Percentiles rank a stretch among this genome's conserved stretches.
These are phyloP conservation scores for Austrofundulus limnaeus DNA, from an alignment of 2,113 vertebrate genomes.

Conservation along the genomic window DNA sequence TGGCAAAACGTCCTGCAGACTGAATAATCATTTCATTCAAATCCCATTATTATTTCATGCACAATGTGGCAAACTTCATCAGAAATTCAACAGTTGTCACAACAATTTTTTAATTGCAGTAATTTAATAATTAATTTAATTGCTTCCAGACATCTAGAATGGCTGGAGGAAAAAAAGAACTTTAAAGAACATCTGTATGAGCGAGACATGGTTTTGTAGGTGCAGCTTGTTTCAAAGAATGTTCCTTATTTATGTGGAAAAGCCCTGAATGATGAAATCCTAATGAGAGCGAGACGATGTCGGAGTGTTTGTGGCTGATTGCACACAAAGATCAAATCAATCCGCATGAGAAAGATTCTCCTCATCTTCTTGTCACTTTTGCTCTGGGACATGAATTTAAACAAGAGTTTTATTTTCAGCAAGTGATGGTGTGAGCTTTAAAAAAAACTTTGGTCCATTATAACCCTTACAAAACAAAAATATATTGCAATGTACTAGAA, in stretches of 20 bases:
- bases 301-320: slow-evolving; percentile 20
- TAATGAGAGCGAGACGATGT: slow-evolving; percentile 35
- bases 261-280: slow-evolving; percentile 55
- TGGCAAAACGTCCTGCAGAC: slow-evolving; percentile 13
- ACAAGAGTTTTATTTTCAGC: not conserved
- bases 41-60: slow-evolving; percentile 62
- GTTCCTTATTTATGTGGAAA: slow-evolving; percentile 53
- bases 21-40: slow-evolving; percentile 52
- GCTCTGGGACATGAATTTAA: not conserved
- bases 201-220: not conserved
- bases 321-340: not conserved
- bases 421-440: not conserved
- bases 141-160: slow-evolving; percentile 28
- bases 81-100: slow-evolving; percentile 52
- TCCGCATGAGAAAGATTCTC: not conserved
- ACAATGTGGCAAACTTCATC: slow-evolving; percentile 31
- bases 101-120: slow-evolving; percentile 16
- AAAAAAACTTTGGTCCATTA: too few species aligned
- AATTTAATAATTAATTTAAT: slow-evolving; percentile 14
- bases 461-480: too few species aligned
- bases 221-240: slow-evolving; percentile 35
- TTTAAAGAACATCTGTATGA: not conserved
- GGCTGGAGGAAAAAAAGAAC: slow-evolving; percentile 13
- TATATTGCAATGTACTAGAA: too few species aligned
- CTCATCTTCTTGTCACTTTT: not conserved